Evolutionary conservation across 2,888 invertebrate genomes (phyloP).

Genomic region (Hedya salicella): DNA sequence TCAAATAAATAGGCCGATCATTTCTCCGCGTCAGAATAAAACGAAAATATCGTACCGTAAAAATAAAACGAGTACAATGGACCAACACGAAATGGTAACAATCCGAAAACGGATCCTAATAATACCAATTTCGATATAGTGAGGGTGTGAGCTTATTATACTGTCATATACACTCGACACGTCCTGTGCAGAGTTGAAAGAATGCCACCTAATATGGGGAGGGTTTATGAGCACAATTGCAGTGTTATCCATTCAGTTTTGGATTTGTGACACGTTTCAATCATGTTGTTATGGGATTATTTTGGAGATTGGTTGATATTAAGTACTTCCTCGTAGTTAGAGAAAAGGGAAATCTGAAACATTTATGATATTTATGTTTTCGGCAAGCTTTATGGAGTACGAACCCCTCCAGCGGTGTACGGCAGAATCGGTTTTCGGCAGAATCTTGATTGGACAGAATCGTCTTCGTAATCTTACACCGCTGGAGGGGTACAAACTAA

Average conservation of each 20-base stretch:
- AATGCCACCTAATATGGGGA: conserved; percentile 46
- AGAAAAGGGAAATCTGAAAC: not conserved
- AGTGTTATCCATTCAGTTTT: conserved; percentile 54
- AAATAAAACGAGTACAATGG: conserved; percentile 27
- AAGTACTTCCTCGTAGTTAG: no score
- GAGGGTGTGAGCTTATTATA: conserved; percentile 80
- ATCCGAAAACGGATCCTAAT: conserved; percentile 66
- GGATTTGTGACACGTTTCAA: conserved; percentile 17
- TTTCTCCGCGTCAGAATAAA: not conserved
- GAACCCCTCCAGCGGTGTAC: no score
- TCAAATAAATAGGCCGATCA: not conserved
- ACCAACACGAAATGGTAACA: conserved; percentile 30
- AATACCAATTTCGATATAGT: conserved; percentile 65
- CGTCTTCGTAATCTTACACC: no score
- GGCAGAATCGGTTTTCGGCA: no score
- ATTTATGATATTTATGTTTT: not conserved
- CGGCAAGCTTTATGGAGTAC: no score
- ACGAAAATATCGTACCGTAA: not conserved
- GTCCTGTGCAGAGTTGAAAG: conserved; percentile 58
- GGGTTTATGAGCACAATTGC: conserved; percentile 54
- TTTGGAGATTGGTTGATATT: conserved; percentile 11
- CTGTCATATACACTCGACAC: conserved; percentile 77
- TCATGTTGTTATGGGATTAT: conserved; percentile 36
- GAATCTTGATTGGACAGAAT: no score
- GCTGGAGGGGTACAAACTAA: no score